Conservation (phyloP, 2,797 vertebrate species). For the Furcifer pardalis region DNA sequence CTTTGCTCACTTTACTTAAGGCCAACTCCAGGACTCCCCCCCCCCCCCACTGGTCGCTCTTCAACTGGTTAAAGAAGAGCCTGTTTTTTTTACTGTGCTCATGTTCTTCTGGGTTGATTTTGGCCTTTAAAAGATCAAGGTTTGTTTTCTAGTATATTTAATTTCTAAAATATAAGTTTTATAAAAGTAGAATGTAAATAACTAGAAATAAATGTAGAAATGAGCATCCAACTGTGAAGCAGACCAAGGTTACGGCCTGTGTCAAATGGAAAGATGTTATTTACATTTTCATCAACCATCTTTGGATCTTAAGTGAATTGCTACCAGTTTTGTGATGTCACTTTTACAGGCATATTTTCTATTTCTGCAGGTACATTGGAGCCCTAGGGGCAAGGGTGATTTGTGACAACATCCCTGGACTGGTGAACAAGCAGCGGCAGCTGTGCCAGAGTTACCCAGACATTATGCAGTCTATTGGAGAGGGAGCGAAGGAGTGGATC, state of each 20-base stretch:
- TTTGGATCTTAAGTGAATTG: neutral
- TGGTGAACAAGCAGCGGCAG: constrained; percentile 96
- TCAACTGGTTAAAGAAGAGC: no score
- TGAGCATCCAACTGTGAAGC: neutral
- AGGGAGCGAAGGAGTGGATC: constrained; percentile 97
- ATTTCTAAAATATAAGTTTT: no score
- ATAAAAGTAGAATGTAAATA: neutral
- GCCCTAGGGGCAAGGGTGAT: constrained; percentile 94
- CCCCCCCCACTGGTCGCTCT: no score
- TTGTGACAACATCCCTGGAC: constrained; percentile 95
- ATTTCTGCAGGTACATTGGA: constrained; percentile 90
- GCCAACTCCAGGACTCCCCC: no score
- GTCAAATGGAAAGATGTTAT: neutral
- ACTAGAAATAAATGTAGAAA: neutral
- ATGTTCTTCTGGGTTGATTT: no score
- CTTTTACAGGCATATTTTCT: rapidly evolving
- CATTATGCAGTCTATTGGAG: constrained; percentile 95
- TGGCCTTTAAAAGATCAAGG: no score
- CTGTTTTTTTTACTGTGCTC: no score
- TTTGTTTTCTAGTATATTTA: no score
- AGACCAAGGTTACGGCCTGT: neutral
- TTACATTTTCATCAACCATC: neutral
- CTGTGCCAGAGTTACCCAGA: constrained; percentile 96
- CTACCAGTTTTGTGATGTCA: neutral
- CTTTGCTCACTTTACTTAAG: no score